Percentiles rank a stretch among this genome's conserved stretches.
phyloP scores from a whole-genome alignment of 1,140 invertebrate species.

The Saccostrea glomerata region DNA sequence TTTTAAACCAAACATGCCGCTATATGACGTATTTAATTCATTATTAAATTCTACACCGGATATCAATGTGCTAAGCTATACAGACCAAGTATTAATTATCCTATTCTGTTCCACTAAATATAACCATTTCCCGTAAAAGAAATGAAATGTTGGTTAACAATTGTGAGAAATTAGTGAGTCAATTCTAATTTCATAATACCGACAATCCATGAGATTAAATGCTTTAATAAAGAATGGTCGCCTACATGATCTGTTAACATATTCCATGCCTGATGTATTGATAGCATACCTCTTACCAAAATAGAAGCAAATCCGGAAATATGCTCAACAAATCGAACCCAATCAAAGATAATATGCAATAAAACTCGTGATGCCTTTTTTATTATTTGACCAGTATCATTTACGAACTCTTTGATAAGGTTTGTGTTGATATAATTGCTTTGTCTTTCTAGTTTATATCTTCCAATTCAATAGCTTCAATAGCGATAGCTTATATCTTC shows the following conservation, averaged over 20 bases:
- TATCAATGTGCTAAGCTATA: not conserved
- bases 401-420: not conserved
- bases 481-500: too few relatives aligned
- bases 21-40: too few relatives aligned
- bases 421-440: too few relatives aligned
- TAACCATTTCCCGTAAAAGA: constrained; percentile 36
- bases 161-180: constrained; percentile 2
- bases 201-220: constrained; percentile 9
- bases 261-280: constrained; percentile 27
- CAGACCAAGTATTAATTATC: not conserved
- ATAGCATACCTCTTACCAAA: not conserved
- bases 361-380: not conserved
- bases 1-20: too few relatives aligned
- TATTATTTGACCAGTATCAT: not conserved
- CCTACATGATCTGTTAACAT: not conserved
- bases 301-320: constrained; percentile 26
- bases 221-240: constrained; percentile 33
- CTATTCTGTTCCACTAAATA: constrained; percentile 16
- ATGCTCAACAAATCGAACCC: constrained; percentile 22
- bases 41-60: constrained; percentile 18
- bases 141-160: not conserved
- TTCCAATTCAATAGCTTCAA: too few relatives aligned
- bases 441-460: too few relatives aligned
- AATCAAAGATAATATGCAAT: constrained; percentile 3
- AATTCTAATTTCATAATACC: constrained; percentile 4